Conservation (phyloP, 2,888 invertebrate species). For the Trissoscelio sp. region DNA sequence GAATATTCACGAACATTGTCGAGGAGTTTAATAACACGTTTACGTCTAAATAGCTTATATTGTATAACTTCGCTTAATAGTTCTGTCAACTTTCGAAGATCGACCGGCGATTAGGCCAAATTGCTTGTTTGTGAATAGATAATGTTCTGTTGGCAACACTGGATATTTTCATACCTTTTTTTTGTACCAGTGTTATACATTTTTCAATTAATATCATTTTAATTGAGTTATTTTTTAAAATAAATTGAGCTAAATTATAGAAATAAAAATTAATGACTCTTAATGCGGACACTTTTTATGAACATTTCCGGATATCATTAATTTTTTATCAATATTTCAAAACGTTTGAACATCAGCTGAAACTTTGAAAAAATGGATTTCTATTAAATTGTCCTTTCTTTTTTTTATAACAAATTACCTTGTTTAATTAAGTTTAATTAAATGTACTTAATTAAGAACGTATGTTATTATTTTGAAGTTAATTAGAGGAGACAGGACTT, state of each 20-base stretch:
- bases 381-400: no score
- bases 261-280: no score
- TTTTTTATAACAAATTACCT: no score
- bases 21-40: constrained; percentile 63
- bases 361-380: no score
- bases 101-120: constrained; percentile 25
- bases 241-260: no score
- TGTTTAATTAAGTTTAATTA: constrained; percentile 17
- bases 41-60: constrained; percentile 65
- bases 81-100: constrained; percentile 55
- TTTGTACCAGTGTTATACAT: no score
- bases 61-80: constrained; percentile 62
- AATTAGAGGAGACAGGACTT: no score
- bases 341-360: no score
- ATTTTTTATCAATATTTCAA: no score
- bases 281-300: no score
- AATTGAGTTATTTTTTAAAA: not conserved
- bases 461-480: not conserved
- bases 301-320: no score
- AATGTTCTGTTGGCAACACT: not conserved
- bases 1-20: constrained; percentile 63
- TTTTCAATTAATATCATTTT: no score
- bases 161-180: not conserved
- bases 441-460: not conserved
- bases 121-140: constrained; percentile 31